Evolutionary conservation across 1,140 invertebrate genomes (phyloP).

Genomic region (Lucilia sericata): DNA sequence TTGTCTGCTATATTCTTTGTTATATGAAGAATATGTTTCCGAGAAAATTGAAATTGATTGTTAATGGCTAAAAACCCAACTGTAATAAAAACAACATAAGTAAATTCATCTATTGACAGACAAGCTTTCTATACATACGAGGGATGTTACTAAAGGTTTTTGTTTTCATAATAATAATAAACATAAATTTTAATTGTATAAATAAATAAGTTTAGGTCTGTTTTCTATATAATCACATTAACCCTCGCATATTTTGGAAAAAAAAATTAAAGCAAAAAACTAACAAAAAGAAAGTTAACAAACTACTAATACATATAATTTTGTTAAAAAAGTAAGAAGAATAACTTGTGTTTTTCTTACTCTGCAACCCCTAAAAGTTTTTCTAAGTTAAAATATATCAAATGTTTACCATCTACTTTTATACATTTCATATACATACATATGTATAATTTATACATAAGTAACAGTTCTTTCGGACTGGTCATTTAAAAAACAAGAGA

Average conservation of each 20-base stretch:
- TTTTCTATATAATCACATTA: not conserved
- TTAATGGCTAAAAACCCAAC: constrained; percentile 9
- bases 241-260: not conserved
- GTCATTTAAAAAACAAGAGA: not conserved
- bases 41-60: constrained; percentile 39
- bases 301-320: constrained; percentile 5
- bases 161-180: no score
- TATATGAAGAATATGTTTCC: constrained; percentile 8
- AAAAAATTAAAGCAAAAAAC: not conserved
- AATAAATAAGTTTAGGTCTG: no score
- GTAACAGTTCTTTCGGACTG: not conserved
- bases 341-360: not conserved
- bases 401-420: not conserved
- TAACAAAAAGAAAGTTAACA: not conserved
- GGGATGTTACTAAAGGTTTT: not conserved
- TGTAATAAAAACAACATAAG: not conserved
- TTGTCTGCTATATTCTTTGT: not conserved
- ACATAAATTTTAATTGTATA: no score
- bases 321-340: not conserved
- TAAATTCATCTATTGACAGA: constrained; percentile 34
- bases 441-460: not conserved
- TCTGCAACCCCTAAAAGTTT: not conserved
- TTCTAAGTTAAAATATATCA: not conserved
- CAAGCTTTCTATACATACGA: not conserved
- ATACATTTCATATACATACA: not conserved